Conservation (phyloP, 2,113 vertebrate species). For the Beaufortia kweichowensis region DNA sequence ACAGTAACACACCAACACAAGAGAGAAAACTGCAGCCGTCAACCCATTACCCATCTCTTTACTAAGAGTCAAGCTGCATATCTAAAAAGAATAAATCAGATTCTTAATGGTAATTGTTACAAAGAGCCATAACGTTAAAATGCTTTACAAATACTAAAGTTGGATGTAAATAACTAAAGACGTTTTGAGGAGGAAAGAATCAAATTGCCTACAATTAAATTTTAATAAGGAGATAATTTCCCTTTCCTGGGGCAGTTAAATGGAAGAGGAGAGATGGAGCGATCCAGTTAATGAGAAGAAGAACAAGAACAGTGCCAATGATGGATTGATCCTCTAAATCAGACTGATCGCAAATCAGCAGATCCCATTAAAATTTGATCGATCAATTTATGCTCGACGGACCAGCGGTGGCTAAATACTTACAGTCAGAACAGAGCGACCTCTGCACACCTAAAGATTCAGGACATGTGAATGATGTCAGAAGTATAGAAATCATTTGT, state of each 20-base stretch:
- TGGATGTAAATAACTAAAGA: constrained; percentile 59
- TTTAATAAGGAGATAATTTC: constrained; percentile 76
- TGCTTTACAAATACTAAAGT: constrained; percentile 49
- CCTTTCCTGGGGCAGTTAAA: constrained; percentile 63
- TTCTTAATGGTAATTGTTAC: constrained; percentile 31
- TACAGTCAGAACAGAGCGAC: constrained; percentile 58
- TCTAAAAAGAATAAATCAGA: not conserved
- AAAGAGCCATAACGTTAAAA: constrained; percentile 12
- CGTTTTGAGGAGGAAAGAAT: constrained; percentile 55
- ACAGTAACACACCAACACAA: not conserved
- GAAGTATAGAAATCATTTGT: not conserved
- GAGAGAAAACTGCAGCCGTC: not conserved
- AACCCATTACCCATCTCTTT: not conserved
- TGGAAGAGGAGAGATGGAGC: constrained; percentile 58
- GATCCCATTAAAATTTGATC: constrained; percentile 74
- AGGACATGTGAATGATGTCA: not conserved
- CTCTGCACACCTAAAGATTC: constrained; percentile 22
- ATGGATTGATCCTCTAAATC: constrained; percentile 73
- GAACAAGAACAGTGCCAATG: constrained; percentile 55
- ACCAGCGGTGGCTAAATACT: constrained; percentile 59
- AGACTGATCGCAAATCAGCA: constrained; percentile 64
- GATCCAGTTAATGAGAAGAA: constrained; percentile 53
- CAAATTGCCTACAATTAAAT: constrained; percentile 76
- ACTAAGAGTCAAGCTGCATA: not conserved
- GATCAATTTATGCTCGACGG: constrained; percentile 67